These are phyloP conservation scores for Apostichopus californicus DNA, from an alignment of 35 echinoderm and acorn worm genomes.

Conservation along the genomic window DNA sequence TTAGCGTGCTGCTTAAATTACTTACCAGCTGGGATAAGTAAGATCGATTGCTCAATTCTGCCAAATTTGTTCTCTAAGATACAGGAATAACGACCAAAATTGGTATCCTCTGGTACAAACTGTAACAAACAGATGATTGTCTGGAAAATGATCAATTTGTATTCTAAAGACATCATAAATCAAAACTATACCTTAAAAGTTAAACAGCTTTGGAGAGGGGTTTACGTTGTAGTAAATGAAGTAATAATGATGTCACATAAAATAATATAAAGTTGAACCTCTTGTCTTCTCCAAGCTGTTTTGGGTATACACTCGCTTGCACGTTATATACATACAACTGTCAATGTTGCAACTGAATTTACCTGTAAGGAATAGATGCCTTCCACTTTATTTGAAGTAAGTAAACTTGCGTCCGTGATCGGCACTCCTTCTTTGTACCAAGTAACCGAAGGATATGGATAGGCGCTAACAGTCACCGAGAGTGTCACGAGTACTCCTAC, in stretches of 20 bases:
- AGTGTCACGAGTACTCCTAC: background rate
- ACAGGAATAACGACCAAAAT: background rate
- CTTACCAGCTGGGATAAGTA: too few species aligned
- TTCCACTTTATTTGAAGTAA: background rate
- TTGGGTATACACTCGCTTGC: too few species aligned
- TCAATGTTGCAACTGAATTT: background rate
- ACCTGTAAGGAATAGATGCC: background rate
- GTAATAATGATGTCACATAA: too few species aligned
- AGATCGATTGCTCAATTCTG: background rate
- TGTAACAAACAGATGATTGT: background rate
- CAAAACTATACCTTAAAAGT: too few species aligned
- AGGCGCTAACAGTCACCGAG: background rate
- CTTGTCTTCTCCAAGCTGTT: too few species aligned
- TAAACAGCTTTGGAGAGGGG: too few species aligned
- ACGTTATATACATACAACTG: background rate
- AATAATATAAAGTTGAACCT: too few species aligned
- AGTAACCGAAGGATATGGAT: background rate
- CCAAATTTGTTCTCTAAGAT: background rate
- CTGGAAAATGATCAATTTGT: too few species aligned
- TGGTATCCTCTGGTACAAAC: background rate
- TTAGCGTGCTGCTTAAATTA: too few species aligned
- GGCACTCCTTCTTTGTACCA: background rate
- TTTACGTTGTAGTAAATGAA: too few species aligned
- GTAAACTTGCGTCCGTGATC: background rate
- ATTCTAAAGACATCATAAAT: too few species aligned